Percentiles rank a stretch among this genome's conserved stretches.
Evolutionary conservation across 2,888 invertebrate species (phyloP).

Genomic region (Diplolepis rosae): DNA sequence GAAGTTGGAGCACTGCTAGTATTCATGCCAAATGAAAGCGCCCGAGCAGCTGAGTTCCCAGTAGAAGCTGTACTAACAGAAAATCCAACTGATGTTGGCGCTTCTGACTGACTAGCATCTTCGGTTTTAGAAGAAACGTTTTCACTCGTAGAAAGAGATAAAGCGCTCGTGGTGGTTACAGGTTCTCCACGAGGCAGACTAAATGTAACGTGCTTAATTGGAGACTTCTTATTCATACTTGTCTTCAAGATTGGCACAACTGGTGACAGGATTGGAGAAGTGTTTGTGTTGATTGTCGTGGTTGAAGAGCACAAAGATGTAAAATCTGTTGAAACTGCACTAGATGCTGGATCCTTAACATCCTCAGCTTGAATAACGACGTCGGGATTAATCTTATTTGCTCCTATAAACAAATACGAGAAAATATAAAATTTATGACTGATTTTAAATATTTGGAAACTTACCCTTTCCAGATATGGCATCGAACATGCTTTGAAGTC

Average conservation of each 20-base stretch:
- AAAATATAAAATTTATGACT: neutral
- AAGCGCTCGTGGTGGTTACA: slow-evolving; percentile 36
- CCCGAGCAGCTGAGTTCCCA: neutral
- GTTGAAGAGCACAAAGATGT: slow-evolving; percentile 63
- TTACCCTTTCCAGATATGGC: slow-evolving; percentile 71
- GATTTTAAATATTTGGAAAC: slow-evolving; percentile 6
- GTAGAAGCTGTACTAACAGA: neutral
- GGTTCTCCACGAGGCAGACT: slow-evolving; percentile 41
- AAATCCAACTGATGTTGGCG: neutral
- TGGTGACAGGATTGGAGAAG: slow-evolving; percentile 66
- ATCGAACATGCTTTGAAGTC: slow-evolving; percentile 70
- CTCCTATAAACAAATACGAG: slow-evolving; percentile 46
- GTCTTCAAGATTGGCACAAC: slow-evolving; percentile 59
- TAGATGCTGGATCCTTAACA: slow-evolving; percentile 43
- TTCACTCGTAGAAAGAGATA: neutral
- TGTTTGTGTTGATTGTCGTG: slow-evolving; percentile 65
- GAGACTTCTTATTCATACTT: slow-evolving; percentile 46
- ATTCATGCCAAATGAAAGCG: neutral
- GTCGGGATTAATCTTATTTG: slow-evolving; percentile 67
- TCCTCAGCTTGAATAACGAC: slow-evolving; percentile 70
- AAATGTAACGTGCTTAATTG: slow-evolving; percentile 63
- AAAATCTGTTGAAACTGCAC: slow-evolving; percentile 37
- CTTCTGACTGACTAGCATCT: neutral
- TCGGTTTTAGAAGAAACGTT: neutral
- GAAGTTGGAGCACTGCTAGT: neutral